Evolutionary conservation across 2,888 invertebrate species (phyloP).

Genomic region (Caenorhabditis virilis): DNA sequence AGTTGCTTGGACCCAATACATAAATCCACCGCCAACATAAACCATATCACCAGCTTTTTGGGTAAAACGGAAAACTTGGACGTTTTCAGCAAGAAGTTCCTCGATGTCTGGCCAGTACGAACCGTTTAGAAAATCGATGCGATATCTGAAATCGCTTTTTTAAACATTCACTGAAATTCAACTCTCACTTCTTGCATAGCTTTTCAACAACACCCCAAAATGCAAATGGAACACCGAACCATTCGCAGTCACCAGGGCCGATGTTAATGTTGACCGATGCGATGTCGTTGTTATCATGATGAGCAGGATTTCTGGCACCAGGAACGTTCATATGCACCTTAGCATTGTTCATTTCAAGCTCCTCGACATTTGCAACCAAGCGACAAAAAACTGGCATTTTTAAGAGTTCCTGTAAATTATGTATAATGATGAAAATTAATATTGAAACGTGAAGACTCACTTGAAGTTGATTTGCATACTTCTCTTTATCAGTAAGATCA

Average conservation of each 20-base stretch:
- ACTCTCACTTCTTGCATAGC: conserved; percentile 80
- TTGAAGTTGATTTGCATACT: conserved; percentile 90
- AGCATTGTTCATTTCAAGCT: conserved; percentile 98
- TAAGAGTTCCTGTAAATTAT: conserved; percentile 78
- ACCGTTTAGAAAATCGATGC: conserved; percentile 91
- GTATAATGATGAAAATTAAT: neutral
- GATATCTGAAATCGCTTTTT: conserved; percentile 75
- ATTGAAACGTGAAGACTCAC: conserved; percentile 25
- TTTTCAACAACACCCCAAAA: conserved; percentile 95
- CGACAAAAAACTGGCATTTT: conserved; percentile 95
- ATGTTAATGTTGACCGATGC: conserved; percentile 95
- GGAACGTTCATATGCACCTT: conserved; percentile 92
- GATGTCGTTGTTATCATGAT: conserved; percentile 97
- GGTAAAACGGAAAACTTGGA: conserved; percentile 92
- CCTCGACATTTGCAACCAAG: conserved; percentile 95
- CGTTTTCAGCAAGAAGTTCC: conserved; percentile 89
- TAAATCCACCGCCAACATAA: conserved; percentile 90
- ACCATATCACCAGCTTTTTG: conserved; percentile 98
- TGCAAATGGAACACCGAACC: conserved; percentile 97
- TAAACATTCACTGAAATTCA: neutral
- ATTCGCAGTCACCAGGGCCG: conserved; percentile 99
- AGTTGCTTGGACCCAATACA: conserved; percentile 72
- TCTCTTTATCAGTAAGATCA: conserved; percentile 93
- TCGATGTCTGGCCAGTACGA: conserved; percentile 98
- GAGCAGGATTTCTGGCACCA: conserved; percentile 77